Evolutionary conservation across 2,888 invertebrate species (phyloP), one percentile per base, ranked within the genome.

Genomic region (Petrophora chlorosata): DNA sequence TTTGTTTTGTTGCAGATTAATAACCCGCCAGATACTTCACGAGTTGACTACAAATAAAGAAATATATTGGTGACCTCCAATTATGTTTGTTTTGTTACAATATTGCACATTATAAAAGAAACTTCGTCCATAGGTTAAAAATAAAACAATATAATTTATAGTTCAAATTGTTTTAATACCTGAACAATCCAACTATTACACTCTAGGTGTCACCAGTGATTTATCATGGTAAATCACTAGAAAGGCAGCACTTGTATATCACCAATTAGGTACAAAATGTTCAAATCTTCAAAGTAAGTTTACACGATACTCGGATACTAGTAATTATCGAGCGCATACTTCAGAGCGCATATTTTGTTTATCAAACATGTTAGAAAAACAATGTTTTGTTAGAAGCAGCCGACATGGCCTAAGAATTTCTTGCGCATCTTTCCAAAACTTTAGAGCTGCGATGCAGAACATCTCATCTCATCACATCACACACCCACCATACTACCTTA

Each of bases 11-110:
- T 84, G 44, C 77, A 92, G 92, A 72, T 82, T 93, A 53, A 90
- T 95, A 47, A 93, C 94, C 0, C 92, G 91, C 60, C 93, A 92
- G 75, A 92, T 94, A 14, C 74, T 95, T 36, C 93, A 92, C 73
- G 86, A 91, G 42, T 76, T 95, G 16, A 84, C 91, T 35, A 84
- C 91, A 23, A 95, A 94, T 66, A 95, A 94, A 75, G 93, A 94
- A 65, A 82, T 94, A 12, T 92, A 92, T 73, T 95, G 95, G 95
- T 95, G 73, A 91, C 26, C 30, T 32, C 2, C 19, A n/a, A n/a
- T n/a, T n/a, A n/a, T n/a, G n/a, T n/a, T n/a, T n/a, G n/a, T n/a
- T n/a, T n/a, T n/a, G n/a, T n/a, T n/a, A n/a, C n/a, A n/a, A n/a
- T n/a, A n/a, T n/a, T n/a, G n/a, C n/a, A n/a, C n/a, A n/a, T n/a